Percentiles rank a stretch among this genome's conserved stretches.
These are phyloP conservation scores for Heliconius melpomene DNA, from an alignment of 1,140 invertebrate species.

Conservation along the genomic window DNA sequence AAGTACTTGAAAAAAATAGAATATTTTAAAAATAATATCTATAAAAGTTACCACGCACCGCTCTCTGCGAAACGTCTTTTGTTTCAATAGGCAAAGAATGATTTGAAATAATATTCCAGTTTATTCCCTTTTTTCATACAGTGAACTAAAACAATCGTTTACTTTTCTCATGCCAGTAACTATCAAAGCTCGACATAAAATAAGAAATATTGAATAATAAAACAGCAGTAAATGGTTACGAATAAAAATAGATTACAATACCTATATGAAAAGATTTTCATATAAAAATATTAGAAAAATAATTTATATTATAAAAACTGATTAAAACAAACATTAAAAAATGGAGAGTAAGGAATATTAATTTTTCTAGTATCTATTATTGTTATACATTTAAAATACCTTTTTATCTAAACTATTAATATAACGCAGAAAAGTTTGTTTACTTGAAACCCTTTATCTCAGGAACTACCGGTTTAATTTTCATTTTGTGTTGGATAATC, in stretches of 20 bases:
- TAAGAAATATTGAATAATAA: neutral
- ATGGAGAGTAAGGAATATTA: no score
- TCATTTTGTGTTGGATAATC: no score
- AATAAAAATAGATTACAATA: neutral
- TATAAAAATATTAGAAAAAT: neutral
- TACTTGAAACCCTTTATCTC: no score
- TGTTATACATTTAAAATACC: no score
- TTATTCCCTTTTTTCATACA: neutral
- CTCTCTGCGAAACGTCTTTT: neutral
- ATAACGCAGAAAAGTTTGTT: no score
- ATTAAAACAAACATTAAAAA: neutral
- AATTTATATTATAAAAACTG: neutral
- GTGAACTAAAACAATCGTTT: neutral
- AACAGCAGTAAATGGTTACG: neutral
- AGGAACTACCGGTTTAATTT: no score
- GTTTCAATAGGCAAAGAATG: conserved; percentile 2
- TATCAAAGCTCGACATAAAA: neutral
- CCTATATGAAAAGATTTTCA: no score
- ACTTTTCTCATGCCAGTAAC: conserved; percentile 10
- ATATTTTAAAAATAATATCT: neutral
- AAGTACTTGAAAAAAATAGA: no score
- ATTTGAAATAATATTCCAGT: neutral
- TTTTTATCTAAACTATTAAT: no score
- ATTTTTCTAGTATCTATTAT: no score
- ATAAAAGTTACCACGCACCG: neutral